phyloP scores from a whole-genome alignment of 92 coral and sea anemone species.

The Montipora capitata region DNA sequence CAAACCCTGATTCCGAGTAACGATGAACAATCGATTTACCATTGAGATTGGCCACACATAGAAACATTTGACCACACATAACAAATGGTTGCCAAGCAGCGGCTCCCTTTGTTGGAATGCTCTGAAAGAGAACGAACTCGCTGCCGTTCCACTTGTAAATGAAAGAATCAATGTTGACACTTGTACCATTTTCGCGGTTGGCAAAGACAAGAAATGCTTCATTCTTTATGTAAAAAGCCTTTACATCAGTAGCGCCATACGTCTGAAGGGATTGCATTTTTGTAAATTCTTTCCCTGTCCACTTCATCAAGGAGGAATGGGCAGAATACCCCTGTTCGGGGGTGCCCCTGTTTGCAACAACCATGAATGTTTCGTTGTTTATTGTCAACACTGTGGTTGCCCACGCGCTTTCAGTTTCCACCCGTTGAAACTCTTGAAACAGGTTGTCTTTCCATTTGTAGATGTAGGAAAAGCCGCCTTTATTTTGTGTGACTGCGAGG shows the following conservation, averaged over 20 bases:
- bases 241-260: conserved; percentile 1
- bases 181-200: neutral
- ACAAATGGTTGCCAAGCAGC: conserved; percentile 24
- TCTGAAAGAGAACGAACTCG: conserved; percentile 46
- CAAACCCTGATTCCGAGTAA: neutral
- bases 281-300: conserved; percentile 28
- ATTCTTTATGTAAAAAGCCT: conserved; percentile 39
- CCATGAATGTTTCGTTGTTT: conserved; percentile 23
- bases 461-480: conserved; percentile 11
- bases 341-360: conserved; percentile 25
- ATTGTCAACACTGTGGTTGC: conserved; percentile 30
- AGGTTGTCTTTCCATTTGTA: conserved; percentile 36
- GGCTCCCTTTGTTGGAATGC: conserved; percentile 49
- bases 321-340: neutral
- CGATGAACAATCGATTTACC: neutral
- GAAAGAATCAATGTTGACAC: conserved; percentile 18
- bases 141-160: conserved; percentile 48
- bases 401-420: conserved; percentile 25
- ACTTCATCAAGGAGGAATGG: conserved; percentile 42
- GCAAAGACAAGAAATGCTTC: conserved; percentile 53
- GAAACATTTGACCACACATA: neutral
- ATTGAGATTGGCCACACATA: neutral
- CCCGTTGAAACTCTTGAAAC: conserved; percentile 41
- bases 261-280: conserved; percentile 48
- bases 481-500: conserved; percentile 21